These are phyloP conservation scores for Euplexia lucipara DNA, from an alignment of 2,888 invertebrate species.

Conservation along the genomic window DNA sequence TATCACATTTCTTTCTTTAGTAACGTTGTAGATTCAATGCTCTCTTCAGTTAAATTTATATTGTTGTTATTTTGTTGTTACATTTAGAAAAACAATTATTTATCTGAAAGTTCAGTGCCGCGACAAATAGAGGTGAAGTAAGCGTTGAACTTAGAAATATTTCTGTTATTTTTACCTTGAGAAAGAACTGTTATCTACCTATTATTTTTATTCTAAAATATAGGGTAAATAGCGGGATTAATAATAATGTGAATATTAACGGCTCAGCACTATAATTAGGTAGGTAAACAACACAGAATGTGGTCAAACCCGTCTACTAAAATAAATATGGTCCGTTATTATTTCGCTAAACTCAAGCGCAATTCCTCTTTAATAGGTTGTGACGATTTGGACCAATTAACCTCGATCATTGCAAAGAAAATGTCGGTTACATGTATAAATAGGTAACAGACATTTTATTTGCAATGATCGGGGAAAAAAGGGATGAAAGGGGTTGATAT, in stretches of 20 bases:
- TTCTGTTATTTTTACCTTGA: slow-evolving; percentile 22
- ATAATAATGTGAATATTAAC: background rate
- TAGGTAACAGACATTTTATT: too few relatives aligned
- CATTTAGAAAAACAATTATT: slow-evolving; percentile 46
- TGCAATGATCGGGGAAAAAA: too few relatives aligned
- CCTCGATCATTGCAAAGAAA: too few relatives aligned
- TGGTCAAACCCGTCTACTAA: background rate
- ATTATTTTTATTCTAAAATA: slow-evolving; percentile 16
- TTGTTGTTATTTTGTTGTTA: slow-evolving; percentile 25
- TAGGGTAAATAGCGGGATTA: slow-evolving; percentile 15
- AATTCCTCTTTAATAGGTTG: background rate
- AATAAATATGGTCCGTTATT: background rate
- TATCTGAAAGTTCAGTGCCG: slow-evolving; percentile 45
- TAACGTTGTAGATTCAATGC: background rate
- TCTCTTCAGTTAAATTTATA: slow-evolving; percentile 17
- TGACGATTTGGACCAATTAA: too few relatives aligned
- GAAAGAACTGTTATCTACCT: slow-evolving; percentile 6
- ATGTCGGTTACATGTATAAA: too few relatives aligned
- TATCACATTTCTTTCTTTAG: slow-evolving; percentile 41
- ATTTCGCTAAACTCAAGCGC: background rate
- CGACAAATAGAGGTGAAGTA: slow-evolving; percentile 37
- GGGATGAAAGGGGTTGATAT: too few relatives aligned
- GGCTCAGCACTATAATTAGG: slow-evolving; percentile 1
- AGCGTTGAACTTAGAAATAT: slow-evolving; percentile 29
- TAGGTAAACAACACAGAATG: background rate